A percentile compares a stretch with the other conserved stretches of the same genome.
Evolutionary conservation across 2,797 vertebrate species (phyloP).

Genomic region (Discoglossus pictus): DNA sequence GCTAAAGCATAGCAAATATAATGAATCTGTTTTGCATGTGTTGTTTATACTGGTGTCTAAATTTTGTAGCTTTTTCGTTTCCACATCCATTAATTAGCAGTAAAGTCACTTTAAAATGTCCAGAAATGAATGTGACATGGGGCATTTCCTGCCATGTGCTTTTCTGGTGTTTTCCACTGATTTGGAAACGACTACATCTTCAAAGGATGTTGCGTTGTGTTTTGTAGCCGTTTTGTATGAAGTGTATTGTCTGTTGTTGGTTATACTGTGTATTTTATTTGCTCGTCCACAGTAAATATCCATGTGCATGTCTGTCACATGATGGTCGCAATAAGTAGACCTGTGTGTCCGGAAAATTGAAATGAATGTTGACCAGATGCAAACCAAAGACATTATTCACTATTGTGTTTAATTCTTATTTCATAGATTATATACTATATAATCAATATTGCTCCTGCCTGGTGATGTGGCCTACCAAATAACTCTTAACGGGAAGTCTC

Average conservation of each 20-base stretch:
- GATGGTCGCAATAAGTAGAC: too few relatives aligned
- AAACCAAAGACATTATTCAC: background rate
- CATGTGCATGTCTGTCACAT: slow-evolving; percentile 2
- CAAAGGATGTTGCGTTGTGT: background rate
- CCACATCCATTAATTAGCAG: too few relatives aligned
- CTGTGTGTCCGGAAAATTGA: background rate
- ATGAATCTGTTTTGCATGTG: too few relatives aligned
- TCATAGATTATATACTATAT: slow-evolving; percentile 58
- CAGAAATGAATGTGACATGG: too few relatives aligned
- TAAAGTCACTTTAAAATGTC: too few relatives aligned
- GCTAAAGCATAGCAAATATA: too few relatives aligned
- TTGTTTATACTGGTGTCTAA: too few relatives aligned
- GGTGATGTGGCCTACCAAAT: slow-evolving; percentile 16
- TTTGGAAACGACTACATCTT: background rate
- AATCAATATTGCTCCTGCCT: slow-evolving; percentile 68
- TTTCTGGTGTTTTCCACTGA: background rate
- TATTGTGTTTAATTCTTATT: slow-evolving; percentile 45
- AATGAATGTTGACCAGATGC: background rate
- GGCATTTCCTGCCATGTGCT: too few relatives aligned
- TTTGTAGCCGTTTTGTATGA: background rate
- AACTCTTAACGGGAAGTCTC: slow-evolving; percentile 9
- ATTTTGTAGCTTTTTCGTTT: too few relatives aligned
- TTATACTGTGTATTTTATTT: background rate
- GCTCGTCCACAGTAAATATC: too few relatives aligned
- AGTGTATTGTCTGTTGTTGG: background rate